A percentile compares a stretch with the other conserved stretches of the same genome.
Evolutionary conservation across 2,797 vertebrate species (phyloP).

Genomic region (Pseudochaenichthys georgianus): DNA sequence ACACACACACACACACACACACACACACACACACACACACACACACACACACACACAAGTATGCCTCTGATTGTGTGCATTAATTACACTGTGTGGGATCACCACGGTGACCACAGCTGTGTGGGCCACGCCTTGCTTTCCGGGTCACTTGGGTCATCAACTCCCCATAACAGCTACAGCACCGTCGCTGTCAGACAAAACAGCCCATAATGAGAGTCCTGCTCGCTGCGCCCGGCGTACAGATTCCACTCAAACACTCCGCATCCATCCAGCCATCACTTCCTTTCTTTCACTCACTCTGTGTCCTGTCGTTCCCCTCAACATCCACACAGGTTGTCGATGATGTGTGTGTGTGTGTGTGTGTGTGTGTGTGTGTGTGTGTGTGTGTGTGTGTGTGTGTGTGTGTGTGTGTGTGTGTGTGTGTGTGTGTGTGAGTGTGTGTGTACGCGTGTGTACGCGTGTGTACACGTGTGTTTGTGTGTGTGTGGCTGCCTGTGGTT

Average conservation of each 20-base stretch:
- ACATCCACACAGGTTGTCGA: constrained; percentile 43
- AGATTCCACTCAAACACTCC: constrained; percentile 60
- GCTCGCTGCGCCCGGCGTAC: constrained; percentile 50
- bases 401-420: constrained; percentile 17
- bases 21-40: too few species aligned
- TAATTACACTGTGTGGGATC: constrained; percentile 99
- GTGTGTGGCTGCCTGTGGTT: constrained; percentile 57
- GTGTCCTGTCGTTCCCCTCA: constrained; percentile 42
- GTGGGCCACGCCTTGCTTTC: constrained; percentile 89
- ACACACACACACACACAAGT: neutral
- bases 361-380: too few species aligned
- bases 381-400: constrained; percentile 23
- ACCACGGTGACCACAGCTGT: constrained; percentile 97
- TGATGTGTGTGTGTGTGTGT: neutral
- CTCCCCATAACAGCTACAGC: constrained; percentile 67
- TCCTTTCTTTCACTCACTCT: constrained; percentile 54
- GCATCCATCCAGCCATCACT: constrained; percentile 67
- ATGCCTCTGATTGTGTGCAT: constrained; percentile 90
- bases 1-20: too few species aligned
- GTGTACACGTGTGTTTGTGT: constrained; percentile 27
- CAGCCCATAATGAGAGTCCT: constrained; percentile 76
- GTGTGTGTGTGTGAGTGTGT: neutral
- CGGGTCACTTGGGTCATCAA: constrained; percentile 85
- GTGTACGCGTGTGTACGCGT: too few species aligned
- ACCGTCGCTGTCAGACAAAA: constrained; percentile 71